Evolutionary conservation across 1,140 invertebrate species (phyloP), one percentile per base, ranked within the genome.

Genomic region (Aradophagus sp.): DNA sequence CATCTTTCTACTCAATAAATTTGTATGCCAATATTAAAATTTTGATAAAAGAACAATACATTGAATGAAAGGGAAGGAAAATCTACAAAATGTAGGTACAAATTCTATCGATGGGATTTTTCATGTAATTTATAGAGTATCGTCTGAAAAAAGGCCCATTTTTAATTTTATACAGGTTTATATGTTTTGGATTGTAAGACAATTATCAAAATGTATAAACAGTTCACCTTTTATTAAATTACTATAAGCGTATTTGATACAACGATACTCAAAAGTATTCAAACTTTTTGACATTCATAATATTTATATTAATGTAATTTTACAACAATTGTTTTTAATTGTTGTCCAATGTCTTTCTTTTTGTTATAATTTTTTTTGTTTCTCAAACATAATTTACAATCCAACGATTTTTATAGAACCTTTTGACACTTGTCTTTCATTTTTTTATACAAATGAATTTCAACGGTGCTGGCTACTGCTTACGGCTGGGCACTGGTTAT

Each of bases 101-200:
- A 73, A 63, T 56, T 63, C 29, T 69, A 66, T 69, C 32, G 39
- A 70, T 58, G 58, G 42, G 67, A 63, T 63, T 52, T 36, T 59
- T 52, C 45, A 53, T 70, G 20, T 38, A 13, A 39, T 36, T 12
- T 36, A 44, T 10, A 8, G 8, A 58, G 53, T 38, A 56, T 62
- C 67, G 23, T 7, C 23, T 62, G 56, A 62, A 63, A 48, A 68
- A 62, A 67, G 50, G 56, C 13, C 31, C 31, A 19, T 50, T 70
- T 70, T 56, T 63, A 70, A 70, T 52, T 58, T 58, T 59, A 62
- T 56, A 58, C 39, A 58, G 58, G 63, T 65, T 56, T 55, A 48
- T 50, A 66, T 36, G n/a, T n/a, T 50, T n/a, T 4, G 27, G 34
- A 68, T 52, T 23, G 39, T 59, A 15, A 53, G 53, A 52, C 38